A percentile compares a stretch with the other conserved stretches of the same genome.
phyloP scores from a whole-genome alignment of 1,140 invertebrate species.

The Sitodiplosis mosellana region DNA sequence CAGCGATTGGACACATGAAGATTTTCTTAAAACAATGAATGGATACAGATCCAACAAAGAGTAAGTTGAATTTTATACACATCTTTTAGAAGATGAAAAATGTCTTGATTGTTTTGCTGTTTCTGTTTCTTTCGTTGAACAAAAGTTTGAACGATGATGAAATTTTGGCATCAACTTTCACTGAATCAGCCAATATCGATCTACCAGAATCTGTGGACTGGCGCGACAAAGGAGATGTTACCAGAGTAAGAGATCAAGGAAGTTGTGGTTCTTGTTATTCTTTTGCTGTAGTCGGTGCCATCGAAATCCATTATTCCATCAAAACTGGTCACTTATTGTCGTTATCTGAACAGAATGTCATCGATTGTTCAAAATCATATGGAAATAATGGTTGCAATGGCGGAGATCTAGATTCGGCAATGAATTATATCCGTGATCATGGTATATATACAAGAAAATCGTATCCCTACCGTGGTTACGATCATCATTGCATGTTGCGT shows the following conservation, averaged over 20 bases:
- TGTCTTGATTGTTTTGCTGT: no score
- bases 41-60: slow-evolving; percentile 41
- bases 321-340: slow-evolving; percentile 34
- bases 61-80: no score
- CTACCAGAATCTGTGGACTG: slow-evolving; percentile 32
- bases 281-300: slow-evolving; percentile 38
- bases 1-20: slow-evolving; percentile 47
- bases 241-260: slow-evolving; percentile 41
- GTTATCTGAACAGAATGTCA: slow-evolving; percentile 47
- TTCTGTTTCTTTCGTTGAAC: no score
- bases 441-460: slow-evolving; percentile 35
- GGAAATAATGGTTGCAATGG: slow-evolving; percentile 49
- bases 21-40: slow-evolving; percentile 50
- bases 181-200: slow-evolving; percentile 30
- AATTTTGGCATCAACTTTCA: slow-evolving; percentile 34
- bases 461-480: slow-evolving; percentile 31
- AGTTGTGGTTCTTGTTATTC: slow-evolving; percentile 38
- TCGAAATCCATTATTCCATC: slow-evolving; percentile 51
- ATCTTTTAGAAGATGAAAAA: no score
- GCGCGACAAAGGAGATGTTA: slow-evolving; percentile 37
- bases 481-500: slow-evolving; percentile 39
- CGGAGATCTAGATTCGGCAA: slow-evolving; percentile 40
- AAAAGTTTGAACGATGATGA: no score
- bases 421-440: slow-evolving; percentile 46
- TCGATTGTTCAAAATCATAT: slow-evolving; percentile 47